Percentiles rank a stretch among this genome's conserved stretches.
Evolutionary conservation across 92 coral and sea anemone genomes (phyloP).

Genomic region (Pocillopora meandrina): DNA sequence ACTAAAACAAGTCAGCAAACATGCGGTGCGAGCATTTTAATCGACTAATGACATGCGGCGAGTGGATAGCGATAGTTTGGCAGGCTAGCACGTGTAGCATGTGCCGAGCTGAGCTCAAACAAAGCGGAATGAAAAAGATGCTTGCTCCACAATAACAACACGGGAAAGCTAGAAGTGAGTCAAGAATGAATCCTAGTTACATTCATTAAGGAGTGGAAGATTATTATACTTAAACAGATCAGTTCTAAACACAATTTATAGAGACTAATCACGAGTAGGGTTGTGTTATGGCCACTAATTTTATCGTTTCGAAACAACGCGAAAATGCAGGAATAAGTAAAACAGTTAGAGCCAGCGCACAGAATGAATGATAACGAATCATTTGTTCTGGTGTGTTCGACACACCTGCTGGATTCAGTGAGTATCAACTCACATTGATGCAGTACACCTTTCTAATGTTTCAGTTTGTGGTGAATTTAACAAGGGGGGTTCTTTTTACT

Average conservation of each 20-base stretch:
- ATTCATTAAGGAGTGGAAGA: background rate
- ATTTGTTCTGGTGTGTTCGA: background rate
- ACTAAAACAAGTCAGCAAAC: slow-evolving; percentile 32
- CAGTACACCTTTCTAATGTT: background rate
- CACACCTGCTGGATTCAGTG: slow-evolving; percentile 33
- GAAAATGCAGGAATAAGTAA: background rate
- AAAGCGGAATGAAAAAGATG: slow-evolving; percentile 6
- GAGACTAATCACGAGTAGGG: background rate
- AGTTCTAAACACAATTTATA: background rate
- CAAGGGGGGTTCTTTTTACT: background rate
- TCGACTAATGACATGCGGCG: slow-evolving; percentile 32
- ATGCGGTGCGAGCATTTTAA: slow-evolving; percentile 34
- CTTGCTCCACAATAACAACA: background rate
- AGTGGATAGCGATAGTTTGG: slow-evolving; percentile 7
- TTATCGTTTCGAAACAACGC: background rate
- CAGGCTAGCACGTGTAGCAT: slow-evolving; percentile 34
- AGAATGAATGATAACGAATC: background rate
- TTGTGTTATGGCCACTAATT: background rate
- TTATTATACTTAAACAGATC: background rate
- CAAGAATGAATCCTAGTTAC: background rate
- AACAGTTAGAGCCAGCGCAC: background rate
- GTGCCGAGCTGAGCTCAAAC: slow-evolving; percentile 25
- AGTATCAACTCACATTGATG: background rate
- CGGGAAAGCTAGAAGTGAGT: background rate
- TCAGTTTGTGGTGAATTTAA: background rate